Evolutionary conservation across 2,113 vertebrate species (phyloP).

Genomic region (Motacilla alba): DNA sequence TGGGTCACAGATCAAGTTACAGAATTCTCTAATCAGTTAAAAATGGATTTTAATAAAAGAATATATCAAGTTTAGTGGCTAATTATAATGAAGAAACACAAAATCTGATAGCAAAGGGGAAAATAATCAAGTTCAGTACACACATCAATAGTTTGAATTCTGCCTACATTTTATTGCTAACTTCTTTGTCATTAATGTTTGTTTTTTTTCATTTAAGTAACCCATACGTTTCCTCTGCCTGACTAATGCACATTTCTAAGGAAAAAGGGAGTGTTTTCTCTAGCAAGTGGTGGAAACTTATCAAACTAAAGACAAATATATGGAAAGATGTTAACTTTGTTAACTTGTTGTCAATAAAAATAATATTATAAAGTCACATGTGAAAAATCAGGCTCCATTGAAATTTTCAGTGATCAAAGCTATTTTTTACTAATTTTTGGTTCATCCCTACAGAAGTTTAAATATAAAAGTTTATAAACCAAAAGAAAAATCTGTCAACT

Average conservation of each 20-base stretch:
- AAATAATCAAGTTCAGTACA: neutral
- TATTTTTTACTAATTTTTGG: neutral
- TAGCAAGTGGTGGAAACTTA: neutral
- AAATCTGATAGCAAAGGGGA: neutral
- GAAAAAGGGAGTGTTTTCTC: neutral
- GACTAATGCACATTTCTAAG: neutral
- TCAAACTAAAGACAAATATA: neutral
- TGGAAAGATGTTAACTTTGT: neutral
- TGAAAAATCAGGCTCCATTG: neutral
- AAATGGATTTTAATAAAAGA: neutral
- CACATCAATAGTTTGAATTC: neutral
- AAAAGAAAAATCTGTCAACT: neutral
- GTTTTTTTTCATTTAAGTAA: neutral
- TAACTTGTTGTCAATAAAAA: neutral
- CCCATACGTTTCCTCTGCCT: neutral
- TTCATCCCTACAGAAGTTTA: neutral
- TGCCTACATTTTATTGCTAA: neutral
- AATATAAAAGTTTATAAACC: neutral
- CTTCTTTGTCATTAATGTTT: neutral
- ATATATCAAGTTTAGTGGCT: neutral
- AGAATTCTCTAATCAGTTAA: neutral
- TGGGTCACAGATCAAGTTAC: neutral
- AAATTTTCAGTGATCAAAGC: neutral
- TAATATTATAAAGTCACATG: neutral
- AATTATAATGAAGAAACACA: neutral